Percentiles rank a stretch among this genome's conserved stretches.
Conservation (phyloP, 1,140 invertebrate species). For the Olivierus martensii region DNA sequence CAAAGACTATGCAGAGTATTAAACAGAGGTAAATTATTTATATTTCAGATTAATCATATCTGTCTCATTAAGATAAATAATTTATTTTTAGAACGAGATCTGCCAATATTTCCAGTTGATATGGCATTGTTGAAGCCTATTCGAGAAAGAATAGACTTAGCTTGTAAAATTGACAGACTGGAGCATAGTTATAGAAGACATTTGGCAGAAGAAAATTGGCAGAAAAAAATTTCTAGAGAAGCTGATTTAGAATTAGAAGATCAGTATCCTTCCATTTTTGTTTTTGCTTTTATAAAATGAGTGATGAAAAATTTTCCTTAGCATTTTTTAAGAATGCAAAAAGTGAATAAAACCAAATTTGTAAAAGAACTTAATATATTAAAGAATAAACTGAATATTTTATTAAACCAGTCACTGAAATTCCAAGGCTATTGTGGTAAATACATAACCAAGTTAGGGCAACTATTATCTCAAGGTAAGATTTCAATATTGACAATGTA, state of each 20-base stretch:
- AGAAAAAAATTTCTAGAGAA: slow-evolving; percentile 63
- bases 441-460: slow-evolving; percentile 28
- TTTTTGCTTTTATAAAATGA: neutral
- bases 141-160: slow-evolving; percentile 56
- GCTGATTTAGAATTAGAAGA: slow-evolving; percentile 68
- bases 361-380: slow-evolving; percentile 33
- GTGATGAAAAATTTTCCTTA: neutral
- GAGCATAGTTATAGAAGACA: slow-evolving; percentile 50
- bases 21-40: slow-evolving; percentile 50
- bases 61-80: neutral
- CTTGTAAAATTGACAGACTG: slow-evolving; percentile 59
- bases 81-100: slow-evolving; percentile 49
- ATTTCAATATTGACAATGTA: too few relatives aligned
- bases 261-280: slow-evolving; percentile 41
- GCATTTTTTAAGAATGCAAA: neutral
- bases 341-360: neutral
- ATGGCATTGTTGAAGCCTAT: slow-evolving; percentile 46
- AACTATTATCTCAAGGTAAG: neutral
- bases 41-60: neutral
- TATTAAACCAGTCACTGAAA: slow-evolving; percentile 47
- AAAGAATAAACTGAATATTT: slow-evolving; percentile 38
- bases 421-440: slow-evolving; percentile 52
- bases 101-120: slow-evolving; percentile 67
- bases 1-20: slow-evolving; percentile 38
- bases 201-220: slow-evolving; percentile 60